Evolutionary conservation across 1,140 invertebrate genomes (phyloP).

Genomic region (Cherax quadricarinatus): DNA sequence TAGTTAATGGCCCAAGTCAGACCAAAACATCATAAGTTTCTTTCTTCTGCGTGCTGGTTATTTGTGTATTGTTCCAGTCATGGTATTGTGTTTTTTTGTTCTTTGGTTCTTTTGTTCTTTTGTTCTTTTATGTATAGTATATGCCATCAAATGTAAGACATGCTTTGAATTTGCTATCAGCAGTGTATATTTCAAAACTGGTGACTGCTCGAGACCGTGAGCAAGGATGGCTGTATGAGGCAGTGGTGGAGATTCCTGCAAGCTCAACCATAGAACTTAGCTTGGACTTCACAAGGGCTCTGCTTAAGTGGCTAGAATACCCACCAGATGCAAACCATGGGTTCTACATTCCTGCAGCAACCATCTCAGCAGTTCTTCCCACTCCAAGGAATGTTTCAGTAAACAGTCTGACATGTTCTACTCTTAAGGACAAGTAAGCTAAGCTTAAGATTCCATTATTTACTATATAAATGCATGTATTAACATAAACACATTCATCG

Average conservation of each 20-base stretch:
- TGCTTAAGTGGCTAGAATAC: slow-evolving; percentile 99
- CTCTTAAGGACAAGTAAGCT: slow-evolving; percentile 53
- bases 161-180: background rate
- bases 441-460: background rate
- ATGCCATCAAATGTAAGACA: background rate
- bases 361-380: slow-evolving; percentile 87
- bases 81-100: too few species aligned
- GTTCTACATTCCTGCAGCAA: slow-evolving; percentile 92
- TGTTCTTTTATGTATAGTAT: too few species aligned
- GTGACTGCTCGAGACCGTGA: slow-evolving; percentile 89
- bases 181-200: slow-evolving; percentile 77
- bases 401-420: slow-evolving; percentile 80
- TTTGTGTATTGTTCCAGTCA: too few species aligned
- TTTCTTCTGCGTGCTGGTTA: too few species aligned
- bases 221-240: slow-evolving; percentile 92
- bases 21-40: too few species aligned
- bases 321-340: slow-evolving; percentile 99
- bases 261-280: slow-evolving; percentile 88
- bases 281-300: slow-evolving; percentile 94
- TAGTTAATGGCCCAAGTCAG: too few species aligned
- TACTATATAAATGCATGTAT: too few species aligned
- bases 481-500: too few species aligned
- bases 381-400: slow-evolving; percentile 88
- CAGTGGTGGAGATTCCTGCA: slow-evolving; percentile 87
- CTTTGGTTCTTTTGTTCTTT: too few species aligned